Evolutionary conservation across 2,888 invertebrate genomes (phyloP).

Genomic region (Chydorus sphaericus): DNA sequence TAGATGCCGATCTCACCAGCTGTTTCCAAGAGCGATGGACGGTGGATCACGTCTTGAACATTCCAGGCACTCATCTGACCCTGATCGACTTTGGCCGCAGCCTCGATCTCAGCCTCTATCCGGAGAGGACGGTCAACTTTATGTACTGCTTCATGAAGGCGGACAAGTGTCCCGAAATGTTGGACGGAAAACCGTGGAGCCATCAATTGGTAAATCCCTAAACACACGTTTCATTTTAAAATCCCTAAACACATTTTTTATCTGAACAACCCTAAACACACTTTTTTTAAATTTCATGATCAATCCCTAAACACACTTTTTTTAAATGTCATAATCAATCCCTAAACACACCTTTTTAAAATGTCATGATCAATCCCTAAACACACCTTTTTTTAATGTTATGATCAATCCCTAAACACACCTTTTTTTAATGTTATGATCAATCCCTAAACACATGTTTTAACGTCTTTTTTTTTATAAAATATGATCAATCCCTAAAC

Average conservation of each 20-base stretch:
- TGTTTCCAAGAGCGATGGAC: background rate
- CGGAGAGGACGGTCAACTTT: constrained; percentile 54
- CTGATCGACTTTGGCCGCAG: constrained; percentile 89
- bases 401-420: too few relatives aligned
- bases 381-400: too few relatives aligned
- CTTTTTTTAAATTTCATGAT: too few relatives aligned
- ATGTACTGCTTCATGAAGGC: constrained; percentile 57
- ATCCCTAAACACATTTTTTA: background rate
- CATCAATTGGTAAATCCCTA: constrained; percentile 42
- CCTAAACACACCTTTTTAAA: too few relatives aligned
- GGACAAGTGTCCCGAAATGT: constrained; percentile 70
- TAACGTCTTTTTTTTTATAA: background rate
- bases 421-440: too few relatives aligned
- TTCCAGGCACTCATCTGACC: constrained; percentile 48
- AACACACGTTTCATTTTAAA: background rate
- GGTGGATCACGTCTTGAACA: constrained; percentile 2
- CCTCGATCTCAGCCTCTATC: constrained; percentile 79
- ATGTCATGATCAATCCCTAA: too few relatives aligned
- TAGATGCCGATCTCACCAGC: constrained; percentile 28
- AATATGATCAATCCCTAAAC: background rate
- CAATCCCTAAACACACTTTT: too few relatives aligned
- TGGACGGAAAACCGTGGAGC: constrained; percentile 77
- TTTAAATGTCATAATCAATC: background rate
- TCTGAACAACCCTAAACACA: too few relatives aligned
- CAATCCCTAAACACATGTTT: too few relatives aligned